Percentiles rank a stretch among this genome's conserved stretches.
Evolutionary conservation across 2,113 vertebrate species (phyloP).

Genomic region (Mormoops blainvillei): DNA sequence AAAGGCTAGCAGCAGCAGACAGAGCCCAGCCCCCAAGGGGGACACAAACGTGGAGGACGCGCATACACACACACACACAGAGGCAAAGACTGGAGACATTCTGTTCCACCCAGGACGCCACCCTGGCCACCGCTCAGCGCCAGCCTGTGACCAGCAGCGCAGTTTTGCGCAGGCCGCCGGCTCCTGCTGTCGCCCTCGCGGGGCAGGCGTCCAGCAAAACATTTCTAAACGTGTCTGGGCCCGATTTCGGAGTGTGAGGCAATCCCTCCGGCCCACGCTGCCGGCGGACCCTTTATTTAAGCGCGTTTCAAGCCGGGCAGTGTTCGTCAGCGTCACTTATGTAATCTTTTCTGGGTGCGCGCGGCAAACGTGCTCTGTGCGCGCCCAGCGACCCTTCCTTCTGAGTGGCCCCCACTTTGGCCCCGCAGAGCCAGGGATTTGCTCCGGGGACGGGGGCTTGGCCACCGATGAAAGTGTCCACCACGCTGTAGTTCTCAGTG

Average conservation of each 20-base stretch:
- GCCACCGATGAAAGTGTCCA: background rate
- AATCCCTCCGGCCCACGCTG: constrained; percentile 39
- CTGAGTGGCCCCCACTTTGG: background rate
- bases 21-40: background rate
- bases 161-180: background rate
- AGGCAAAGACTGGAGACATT: background rate
- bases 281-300: constrained; percentile 5
- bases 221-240: constrained; percentile 52
- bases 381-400: background rate
- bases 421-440: background rate
- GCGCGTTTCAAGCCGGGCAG: background rate
- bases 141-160: background rate
- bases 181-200: background rate
- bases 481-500: accelerated
- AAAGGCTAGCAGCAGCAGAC: background rate
- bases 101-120: background rate
- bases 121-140: background rate
- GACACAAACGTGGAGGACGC: background rate
- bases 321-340: constrained; percentile 43
- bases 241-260: constrained; percentile 38
- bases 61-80: background rate
- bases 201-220: constrained; percentile 40
- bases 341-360: constrained; percentile 17
- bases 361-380: background rate
- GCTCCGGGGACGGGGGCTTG: background rate